Conservation (phyloP, 2,113 vertebrate genomes). For the Gnathonemus echidnorhynchus region DNA sequence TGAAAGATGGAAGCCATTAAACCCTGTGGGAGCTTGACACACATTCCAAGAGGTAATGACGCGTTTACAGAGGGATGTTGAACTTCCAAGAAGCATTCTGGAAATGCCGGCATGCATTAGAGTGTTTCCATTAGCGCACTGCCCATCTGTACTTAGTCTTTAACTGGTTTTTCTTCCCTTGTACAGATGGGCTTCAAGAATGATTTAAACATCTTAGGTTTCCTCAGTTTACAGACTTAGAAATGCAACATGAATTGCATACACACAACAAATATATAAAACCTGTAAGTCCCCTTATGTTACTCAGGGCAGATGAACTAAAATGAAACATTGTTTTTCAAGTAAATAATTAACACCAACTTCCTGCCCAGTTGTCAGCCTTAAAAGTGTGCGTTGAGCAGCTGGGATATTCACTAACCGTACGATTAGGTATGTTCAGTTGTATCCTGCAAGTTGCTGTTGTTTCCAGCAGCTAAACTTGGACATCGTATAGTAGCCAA, state of each 20-base stretch:
- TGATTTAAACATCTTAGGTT: conserved; percentile 27
- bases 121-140: conserved; percentile 2
- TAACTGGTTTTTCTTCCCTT: conserved; percentile 18
- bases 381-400: background rate
- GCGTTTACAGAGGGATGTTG: conserved; percentile 28
- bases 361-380: background rate
- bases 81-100: conserved; percentile 10
- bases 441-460: background rate
- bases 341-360: background rate
- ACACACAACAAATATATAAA: background rate
- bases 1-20: conserved; percentile 55
- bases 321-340: background rate
- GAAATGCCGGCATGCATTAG: background rate
- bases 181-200: conserved; percentile 41
- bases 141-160: background rate
- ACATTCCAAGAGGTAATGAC: conserved; percentile 48
- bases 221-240: background rate
- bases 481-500: background rate
- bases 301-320: background rate
- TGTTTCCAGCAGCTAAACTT: background rate
- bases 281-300: background rate
- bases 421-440: background rate
- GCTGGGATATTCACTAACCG: background rate
- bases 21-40: conserved; percentile 43
- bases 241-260: background rate